Evolutionary conservation across 2,888 invertebrate genomes (phyloP).

Genomic region (Pyralis farinalis): DNA sequence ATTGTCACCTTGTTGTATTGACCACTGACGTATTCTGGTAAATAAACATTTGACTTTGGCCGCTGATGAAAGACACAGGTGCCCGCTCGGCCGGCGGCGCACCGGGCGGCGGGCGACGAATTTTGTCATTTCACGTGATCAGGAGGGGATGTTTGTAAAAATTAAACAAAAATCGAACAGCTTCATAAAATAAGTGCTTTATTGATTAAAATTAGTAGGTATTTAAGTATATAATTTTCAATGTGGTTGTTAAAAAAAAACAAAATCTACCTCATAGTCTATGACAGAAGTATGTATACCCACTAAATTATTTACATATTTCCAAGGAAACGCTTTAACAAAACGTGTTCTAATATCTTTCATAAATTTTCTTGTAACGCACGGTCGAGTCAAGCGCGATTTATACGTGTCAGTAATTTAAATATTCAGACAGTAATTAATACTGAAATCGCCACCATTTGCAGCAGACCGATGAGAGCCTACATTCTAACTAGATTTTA

Average conservation of each 20-base stretch:
- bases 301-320: conserved; percentile 49
- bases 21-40: too few relatives aligned
- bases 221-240: conserved; percentile 57
- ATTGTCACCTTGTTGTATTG: too few relatives aligned
- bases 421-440: not conserved
- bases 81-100: too few relatives aligned
- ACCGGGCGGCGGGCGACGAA: too few relatives aligned
- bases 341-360: conserved; percentile 23
- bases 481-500: too few relatives aligned
- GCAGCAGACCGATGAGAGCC: not conserved
- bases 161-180: conserved; percentile 51
- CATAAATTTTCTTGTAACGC: conserved; percentile 4
- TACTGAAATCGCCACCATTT: not conserved
- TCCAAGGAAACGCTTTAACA: conserved; percentile 26
- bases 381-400: not conserved
- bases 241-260: conserved; percentile 50
- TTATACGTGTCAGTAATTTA: conserved; percentile 5
- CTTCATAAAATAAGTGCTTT: conserved; percentile 78
- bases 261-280: conserved; percentile 33
- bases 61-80: too few relatives aligned
- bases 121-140: too few relatives aligned
- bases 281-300: conserved; percentile 20
- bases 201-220: conserved; percentile 71
- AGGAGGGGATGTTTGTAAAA: conserved; percentile 22
- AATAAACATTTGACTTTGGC: too few relatives aligned